These are phyloP conservation scores for Halcyon smyrnensis DNA, from an alignment of 2,797 vertebrate species.

Conservation along the genomic window DNA sequence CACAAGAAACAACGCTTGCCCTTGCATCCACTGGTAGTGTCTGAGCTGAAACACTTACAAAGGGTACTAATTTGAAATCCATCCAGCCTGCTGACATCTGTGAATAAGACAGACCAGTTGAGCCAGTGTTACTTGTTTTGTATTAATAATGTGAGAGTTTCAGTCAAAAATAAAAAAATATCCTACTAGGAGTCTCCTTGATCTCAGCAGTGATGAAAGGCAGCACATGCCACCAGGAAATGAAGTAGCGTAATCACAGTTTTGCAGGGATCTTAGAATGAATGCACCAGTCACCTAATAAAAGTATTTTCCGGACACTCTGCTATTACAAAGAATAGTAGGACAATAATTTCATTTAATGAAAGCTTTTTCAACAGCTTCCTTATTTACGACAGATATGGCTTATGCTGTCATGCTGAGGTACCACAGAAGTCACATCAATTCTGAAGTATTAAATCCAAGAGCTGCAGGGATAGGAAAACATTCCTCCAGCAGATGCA, in stretches of 20 bases:
- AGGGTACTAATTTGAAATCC: neutral
- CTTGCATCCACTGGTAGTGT: neutral
- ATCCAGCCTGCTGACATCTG: neutral
- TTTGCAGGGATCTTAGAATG: neutral
- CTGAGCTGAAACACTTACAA: neutral
- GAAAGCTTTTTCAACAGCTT: neutral
- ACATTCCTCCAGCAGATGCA: neutral
- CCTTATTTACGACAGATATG: neutral
- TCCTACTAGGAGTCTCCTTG: neutral
- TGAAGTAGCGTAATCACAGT: neutral
- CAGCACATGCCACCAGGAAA: neutral
- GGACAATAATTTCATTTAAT: neutral
- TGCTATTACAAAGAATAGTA: neutral
- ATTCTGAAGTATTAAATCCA: neutral
- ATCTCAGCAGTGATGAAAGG: neutral
- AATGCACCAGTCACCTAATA: neutral
- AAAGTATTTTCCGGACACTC: neutral
- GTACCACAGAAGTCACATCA: neutral
- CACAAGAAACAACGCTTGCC: neutral
- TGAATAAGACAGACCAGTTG: neutral
- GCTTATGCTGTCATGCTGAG: neutral
- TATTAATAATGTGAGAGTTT: neutral
- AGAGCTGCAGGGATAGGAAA: neutral
- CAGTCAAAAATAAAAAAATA: neutral
- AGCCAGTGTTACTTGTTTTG: neutral